Evolutionary conservation across 2,113 vertebrate species (phyloP), one percentile per base, ranked within the genome.

Genomic region (Platysternon megacephalum): DNA sequence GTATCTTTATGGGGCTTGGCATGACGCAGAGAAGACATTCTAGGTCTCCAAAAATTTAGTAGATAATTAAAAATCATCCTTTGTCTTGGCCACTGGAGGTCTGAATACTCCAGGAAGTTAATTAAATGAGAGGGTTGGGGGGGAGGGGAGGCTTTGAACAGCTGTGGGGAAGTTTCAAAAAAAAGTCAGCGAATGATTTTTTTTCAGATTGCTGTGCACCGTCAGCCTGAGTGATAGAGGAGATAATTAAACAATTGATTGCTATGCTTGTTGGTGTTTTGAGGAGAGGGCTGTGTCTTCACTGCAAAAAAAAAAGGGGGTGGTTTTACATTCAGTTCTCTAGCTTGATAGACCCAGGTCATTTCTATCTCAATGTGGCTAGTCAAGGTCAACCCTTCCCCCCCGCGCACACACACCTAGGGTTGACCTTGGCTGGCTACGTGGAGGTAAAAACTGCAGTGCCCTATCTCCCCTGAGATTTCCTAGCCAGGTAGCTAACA

Each of bases 391-490:
- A 72, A 85, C 83, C 74, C 92, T 76, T 93, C 68, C 68, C 78
- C 86, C 56, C 65, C 4, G 3, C 48, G 39, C 68, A 89, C 51
- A 51, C 56, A 12, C 11, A 12, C 28, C 5, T 32, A 29, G 26
- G 5, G 56, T 29, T 58, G 28, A 58, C 26, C 4, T 28, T 58
- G 56, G 49, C 91, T 93, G 74, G 91, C 94, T 93, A 29, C 72
- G 93, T 48, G 28, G 51, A 78, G 32, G 78, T 72, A 92, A 82
- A 95, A 95, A 95, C 85, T 92, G 89, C 16, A 90, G 11, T 1
- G 28, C 35, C 32, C 52, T 22, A 35, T 51, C 16, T 51, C 29
- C 48, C 46, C 35, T 58, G 80, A 11, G 51, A 68, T 82, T 85
- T 84, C 29, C 29, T 14, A 29, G 32, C 28, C 29, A 2, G 56